A percentile compares a stretch with the other conserved stretches of the same genome.
phyloP scores from a whole-genome alignment of 92 coral and sea anemone species.

The Desmophyllum pertusum region DNA sequence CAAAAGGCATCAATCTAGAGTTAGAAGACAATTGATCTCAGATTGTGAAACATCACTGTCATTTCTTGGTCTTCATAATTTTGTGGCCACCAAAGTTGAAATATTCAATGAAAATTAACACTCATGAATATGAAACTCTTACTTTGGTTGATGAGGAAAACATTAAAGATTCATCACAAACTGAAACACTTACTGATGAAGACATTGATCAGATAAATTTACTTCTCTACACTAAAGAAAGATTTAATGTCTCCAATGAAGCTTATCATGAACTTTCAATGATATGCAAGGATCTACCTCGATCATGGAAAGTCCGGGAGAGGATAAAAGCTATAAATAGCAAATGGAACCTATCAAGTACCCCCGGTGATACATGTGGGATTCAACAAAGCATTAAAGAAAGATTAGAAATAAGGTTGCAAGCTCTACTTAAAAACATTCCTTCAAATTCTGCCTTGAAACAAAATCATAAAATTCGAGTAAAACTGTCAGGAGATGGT shows the following conservation, averaged over 20 bases:
- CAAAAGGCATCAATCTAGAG: constrained; percentile 10
- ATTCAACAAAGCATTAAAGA: constrained; percentile 38
- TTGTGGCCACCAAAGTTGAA: too few species aligned
- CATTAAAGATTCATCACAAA: background rate
- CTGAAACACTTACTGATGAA: constrained; percentile 42
- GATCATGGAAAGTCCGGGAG: constrained; percentile 34
- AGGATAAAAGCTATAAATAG: constrained; percentile 34
- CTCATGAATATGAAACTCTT: constrained; percentile 30
- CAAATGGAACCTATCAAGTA: constrained; percentile 38
- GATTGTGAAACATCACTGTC: constrained; percentile 21
- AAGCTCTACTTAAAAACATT: constrained; percentile 31
- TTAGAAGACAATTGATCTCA: background rate
- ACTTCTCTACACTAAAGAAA: constrained; percentile 34
- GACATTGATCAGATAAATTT: constrained; percentile 46
- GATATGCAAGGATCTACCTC: too few species aligned
- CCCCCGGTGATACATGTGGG: constrained; percentile 39
- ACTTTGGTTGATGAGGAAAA: background rate
- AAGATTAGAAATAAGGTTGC: constrained; percentile 23
- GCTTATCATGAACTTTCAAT: constrained; percentile 52
- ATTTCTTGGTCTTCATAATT: constrained; percentile 22
- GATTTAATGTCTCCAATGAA: constrained; percentile 26
- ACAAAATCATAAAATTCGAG: constrained; percentile 7
- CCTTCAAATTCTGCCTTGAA: background rate
- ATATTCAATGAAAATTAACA: too few species aligned
- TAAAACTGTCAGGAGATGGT: constrained; percentile 50